phyloP scores from a whole-genome alignment of 2,797 vertebrate genomes.

The Tinamus major region DNA sequence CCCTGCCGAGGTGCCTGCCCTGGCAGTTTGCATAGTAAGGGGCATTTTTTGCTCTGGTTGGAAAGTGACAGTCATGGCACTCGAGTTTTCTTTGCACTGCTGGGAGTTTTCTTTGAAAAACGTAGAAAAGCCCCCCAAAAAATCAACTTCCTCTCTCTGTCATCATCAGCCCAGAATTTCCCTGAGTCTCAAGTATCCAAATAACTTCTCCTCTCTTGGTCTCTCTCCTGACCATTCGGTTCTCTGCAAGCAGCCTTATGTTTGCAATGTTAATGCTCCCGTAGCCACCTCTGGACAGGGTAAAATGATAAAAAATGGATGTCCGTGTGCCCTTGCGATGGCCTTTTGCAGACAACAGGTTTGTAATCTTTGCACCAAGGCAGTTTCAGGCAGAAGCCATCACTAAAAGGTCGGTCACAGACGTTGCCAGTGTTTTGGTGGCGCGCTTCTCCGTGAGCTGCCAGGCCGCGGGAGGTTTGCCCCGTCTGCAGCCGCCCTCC shows the following conservation, averaged over 20 bases:
- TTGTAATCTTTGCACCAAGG: background rate
- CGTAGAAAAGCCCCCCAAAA: background rate
- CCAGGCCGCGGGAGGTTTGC: background rate
- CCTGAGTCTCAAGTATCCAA: background rate
- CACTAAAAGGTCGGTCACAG: background rate
- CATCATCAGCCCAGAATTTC: background rate
- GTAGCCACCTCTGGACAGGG: background rate
- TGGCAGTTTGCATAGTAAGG: background rate
- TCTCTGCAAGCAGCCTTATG: constrained; percentile 2
- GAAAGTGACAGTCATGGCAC: background rate
- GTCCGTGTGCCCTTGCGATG: background rate
- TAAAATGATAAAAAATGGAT: background rate
- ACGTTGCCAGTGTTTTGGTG: background rate
- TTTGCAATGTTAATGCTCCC: background rate
- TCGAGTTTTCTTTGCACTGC: background rate
- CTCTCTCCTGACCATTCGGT: background rate
- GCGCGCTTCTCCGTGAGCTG: background rate
- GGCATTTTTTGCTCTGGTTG: background rate
- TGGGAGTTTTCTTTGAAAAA: constrained; percentile 16
- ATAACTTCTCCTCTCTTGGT: constrained; percentile 42
- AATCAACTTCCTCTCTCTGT: constrained; percentile 28
- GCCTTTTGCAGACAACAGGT: background rate
- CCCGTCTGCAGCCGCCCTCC: background rate
- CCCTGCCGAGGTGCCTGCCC: background rate
- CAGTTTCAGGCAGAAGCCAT: background rate